A percentile compares a stretch with the other conserved stretches of the same genome.
These are phyloP conservation scores for Poecilia velifera DNA, from an alignment of 2,797 vertebrate genomes.

Conservation along the genomic window DNA sequence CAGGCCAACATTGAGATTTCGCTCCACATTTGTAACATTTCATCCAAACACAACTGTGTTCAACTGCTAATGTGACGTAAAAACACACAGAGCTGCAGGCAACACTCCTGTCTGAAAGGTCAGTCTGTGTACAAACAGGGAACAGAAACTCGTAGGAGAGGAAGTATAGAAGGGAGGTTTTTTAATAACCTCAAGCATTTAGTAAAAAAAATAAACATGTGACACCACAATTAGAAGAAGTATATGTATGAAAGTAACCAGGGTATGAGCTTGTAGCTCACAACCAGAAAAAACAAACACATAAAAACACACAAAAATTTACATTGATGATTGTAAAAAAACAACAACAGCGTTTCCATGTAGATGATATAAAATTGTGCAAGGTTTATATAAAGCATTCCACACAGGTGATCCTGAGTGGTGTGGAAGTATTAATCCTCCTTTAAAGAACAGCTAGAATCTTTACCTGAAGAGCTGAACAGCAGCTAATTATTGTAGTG, in stretches of 20 bases:
- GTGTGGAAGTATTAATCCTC: background rate
- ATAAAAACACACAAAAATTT: background rate
- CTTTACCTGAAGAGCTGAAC: conserved; percentile 4
- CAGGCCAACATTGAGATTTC: background rate
- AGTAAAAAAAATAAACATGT: background rate
- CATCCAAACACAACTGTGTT: background rate
- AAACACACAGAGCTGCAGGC: background rate
- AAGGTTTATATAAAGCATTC: conserved; percentile 17
- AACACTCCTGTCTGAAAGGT: conserved; percentile 2
- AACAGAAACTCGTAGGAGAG: conserved; percentile 52
- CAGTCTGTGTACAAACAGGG: conserved; percentile 28
- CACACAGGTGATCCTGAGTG: background rate
- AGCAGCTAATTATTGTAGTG: conserved; percentile 25
- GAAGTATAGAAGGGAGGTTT: conserved; percentile 42
- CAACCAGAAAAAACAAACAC: conserved; percentile 5
- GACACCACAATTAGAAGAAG: background rate
- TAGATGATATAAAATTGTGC: conserved; percentile 22
- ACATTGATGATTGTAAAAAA: background rate
- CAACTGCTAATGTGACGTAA: background rate
- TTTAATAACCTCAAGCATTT: background rate
- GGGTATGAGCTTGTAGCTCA: conserved; percentile 1
- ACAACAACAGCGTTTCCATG: no score
- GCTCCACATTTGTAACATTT: background rate
- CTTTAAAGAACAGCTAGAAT: background rate
- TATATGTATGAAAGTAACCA: conserved; percentile 1